Conservation (phyloP, 2,888 invertebrate species). For the Erebia palarica region DNA sequence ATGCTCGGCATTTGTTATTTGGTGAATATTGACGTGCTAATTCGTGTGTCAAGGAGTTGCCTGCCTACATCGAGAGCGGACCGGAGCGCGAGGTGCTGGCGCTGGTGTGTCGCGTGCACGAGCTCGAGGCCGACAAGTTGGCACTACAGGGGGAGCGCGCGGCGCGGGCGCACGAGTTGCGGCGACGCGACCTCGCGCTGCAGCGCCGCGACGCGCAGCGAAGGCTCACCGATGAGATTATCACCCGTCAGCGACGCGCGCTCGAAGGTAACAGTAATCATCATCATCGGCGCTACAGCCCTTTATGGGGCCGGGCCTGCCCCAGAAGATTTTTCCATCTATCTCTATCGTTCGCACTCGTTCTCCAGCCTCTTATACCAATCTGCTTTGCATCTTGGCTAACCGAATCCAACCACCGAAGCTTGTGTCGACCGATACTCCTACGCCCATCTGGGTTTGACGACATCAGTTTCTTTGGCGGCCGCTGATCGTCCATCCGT, state of each 20-base stretch:
- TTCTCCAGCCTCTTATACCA: too few relatives aligned
- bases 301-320: too few relatives aligned
- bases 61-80: conserved; percentile 91
- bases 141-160: conserved; percentile 94
- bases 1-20: too few relatives aligned
- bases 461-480: too few relatives aligned
- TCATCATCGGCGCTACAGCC: too few relatives aligned
- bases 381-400: too few relatives aligned
- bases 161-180: conserved; percentile 92
- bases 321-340: too few relatives aligned
- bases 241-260: conserved; percentile 91
- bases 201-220: conserved; percentile 92
- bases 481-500: too few relatives aligned
- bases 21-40: background rate
- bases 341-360: too few relatives aligned
- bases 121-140: conserved; percentile 96
- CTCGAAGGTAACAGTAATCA: conserved; percentile 90
- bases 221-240: conserved; percentile 94
- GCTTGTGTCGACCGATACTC: too few relatives aligned
- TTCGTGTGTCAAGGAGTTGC: conserved; percentile 85
- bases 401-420: too few relatives aligned
- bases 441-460: too few relatives aligned
- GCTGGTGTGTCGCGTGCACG: conserved; percentile 94
- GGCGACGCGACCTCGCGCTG: conserved; percentile 91
- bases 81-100: conserved; percentile 95